Evolutionary conservation across 2,113 vertebrate genomes (phyloP).

Genomic region (Gorsachius goisagi): DNA sequence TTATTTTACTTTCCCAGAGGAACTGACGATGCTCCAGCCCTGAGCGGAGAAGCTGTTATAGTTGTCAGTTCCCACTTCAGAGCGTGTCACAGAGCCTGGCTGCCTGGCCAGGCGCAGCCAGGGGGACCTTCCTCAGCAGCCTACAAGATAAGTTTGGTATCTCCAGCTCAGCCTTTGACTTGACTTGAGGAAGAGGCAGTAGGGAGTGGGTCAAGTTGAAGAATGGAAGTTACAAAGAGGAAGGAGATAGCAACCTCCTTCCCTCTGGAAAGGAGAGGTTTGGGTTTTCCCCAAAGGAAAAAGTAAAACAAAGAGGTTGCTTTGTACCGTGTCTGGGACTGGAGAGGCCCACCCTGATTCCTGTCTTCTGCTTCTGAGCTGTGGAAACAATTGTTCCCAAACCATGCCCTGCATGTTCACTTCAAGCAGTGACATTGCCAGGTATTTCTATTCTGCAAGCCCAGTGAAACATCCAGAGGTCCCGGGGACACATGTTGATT

Average conservation of each 20-base stretch:
- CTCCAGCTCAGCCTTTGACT: neutral
- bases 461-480: neutral
- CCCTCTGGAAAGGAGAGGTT: neutral
- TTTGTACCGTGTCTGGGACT: neutral
- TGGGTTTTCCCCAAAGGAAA: neutral
- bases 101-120: neutral
- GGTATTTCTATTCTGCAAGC: neutral
- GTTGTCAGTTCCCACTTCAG: neutral
- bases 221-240: neutral
- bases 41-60: neutral
- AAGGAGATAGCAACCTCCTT: neutral
- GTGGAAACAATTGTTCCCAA: neutral
- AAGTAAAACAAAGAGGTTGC: neutral
- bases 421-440: neutral
- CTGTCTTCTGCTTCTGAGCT: neutral
- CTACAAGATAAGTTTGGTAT: neutral
- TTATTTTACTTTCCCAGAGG: conserved; percentile 27
- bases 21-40: neutral
- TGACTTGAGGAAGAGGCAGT: neutral
- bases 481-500: neutral
- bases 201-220: neutral
- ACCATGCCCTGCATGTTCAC: neutral
- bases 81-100: neutral
- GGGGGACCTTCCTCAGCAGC: neutral
- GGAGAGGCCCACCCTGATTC: neutral